phyloP scores from a whole-genome alignment of 1,140 invertebrate species.

The Monochamus saltuarius region DNA sequence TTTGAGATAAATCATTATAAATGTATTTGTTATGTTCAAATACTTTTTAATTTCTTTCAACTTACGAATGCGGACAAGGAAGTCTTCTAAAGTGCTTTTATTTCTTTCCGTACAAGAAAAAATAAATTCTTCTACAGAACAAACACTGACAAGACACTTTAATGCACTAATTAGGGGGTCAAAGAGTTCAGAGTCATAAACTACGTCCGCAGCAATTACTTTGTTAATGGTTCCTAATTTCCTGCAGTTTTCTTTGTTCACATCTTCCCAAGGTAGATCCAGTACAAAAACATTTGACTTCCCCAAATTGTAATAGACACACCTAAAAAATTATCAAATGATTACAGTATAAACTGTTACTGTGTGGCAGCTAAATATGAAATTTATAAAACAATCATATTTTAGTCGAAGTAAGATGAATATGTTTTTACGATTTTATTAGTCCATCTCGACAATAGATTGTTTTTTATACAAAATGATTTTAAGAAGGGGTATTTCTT shows the following conservation, averaged over 20 bases:
- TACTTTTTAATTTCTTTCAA: not conserved
- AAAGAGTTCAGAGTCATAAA: conserved; percentile 56
- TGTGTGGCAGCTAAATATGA: too few relatives aligned
- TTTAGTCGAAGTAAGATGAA: too few relatives aligned
- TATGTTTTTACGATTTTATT: too few relatives aligned
- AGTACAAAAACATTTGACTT: conserved; percentile 45
- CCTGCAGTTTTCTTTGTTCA: conserved; percentile 41
- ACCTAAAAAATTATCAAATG: conserved; percentile 4
- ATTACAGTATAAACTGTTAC: not conserved
- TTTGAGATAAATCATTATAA: too few relatives aligned
- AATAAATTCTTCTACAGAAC: conserved; percentile 46
- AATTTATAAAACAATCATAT: not conserved
- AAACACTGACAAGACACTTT: conserved; percentile 44
- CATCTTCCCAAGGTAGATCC: conserved; percentile 56
- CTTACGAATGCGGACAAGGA: conserved; percentile 53
- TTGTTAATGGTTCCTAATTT: conserved; percentile 49
- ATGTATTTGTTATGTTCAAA: too few relatives aligned
- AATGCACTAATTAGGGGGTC: conserved; percentile 49
- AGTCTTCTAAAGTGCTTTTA: conserved; percentile 51
- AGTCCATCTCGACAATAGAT: too few relatives aligned
- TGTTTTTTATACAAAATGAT: too few relatives aligned
- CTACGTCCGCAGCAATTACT: conserved; percentile 58
- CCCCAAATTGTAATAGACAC: conserved; percentile 7
- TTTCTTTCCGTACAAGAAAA: conserved; percentile 58
- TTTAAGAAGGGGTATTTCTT: too few relatives aligned